These are phyloP conservation scores for Myiagra hebetior DNA, from an alignment of 2,113 vertebrate species.

Conservation along the genomic window DNA sequence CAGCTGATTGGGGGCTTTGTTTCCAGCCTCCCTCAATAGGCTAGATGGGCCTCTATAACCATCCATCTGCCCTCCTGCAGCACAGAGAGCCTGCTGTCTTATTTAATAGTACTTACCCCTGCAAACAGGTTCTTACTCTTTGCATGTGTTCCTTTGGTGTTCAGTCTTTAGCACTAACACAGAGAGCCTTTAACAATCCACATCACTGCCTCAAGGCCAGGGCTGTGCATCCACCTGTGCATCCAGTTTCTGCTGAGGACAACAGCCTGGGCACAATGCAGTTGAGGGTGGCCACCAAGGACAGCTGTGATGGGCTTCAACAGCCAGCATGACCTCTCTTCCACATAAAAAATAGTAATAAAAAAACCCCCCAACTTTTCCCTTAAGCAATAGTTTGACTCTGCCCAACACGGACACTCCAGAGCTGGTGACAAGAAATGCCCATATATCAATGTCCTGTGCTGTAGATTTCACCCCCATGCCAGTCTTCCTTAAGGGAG, in stretches of 20 bases:
- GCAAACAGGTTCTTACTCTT: neutral
- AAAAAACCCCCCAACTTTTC: neutral
- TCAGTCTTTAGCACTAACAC: neutral
- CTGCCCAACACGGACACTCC: neutral
- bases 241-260: accelerated
- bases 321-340: neutral
- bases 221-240: neutral
- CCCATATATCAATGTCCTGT: neutral
- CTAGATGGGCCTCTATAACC: neutral
- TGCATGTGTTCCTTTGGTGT: neutral
- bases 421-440: neutral
- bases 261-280: neutral
- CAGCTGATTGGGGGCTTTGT: neutral
- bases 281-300: neutral
- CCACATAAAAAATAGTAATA: neutral
- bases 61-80: neutral
- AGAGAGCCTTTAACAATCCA: neutral
- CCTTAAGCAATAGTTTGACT: neutral
- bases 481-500: neutral
- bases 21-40: neutral
- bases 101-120: neutral
- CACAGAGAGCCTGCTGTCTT: neutral
- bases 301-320: neutral
- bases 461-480: neutral
- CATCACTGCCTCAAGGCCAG: neutral